phyloP scores from a whole-genome alignment of 2,888 invertebrate species.

The Ophonus ardosiacus region DNA sequence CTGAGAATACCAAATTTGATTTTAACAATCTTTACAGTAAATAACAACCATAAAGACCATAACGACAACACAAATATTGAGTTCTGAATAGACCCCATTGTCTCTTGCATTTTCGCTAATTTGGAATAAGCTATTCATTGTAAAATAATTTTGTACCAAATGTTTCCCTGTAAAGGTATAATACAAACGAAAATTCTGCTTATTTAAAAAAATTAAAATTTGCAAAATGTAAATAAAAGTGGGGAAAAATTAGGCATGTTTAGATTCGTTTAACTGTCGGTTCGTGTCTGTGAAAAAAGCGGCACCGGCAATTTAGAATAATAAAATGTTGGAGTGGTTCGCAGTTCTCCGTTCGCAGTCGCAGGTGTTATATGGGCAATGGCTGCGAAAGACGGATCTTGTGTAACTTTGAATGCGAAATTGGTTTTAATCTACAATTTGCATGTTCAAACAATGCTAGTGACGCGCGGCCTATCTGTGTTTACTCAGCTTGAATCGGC shows the following conservation, averaged over 20 bases:
- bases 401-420: constrained; percentile 73
- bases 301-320: neutral
- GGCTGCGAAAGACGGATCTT: constrained; percentile 68
- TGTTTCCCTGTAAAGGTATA: neutral
- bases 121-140: no score
- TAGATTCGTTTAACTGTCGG: constrained; percentile 7
- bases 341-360: neutral
- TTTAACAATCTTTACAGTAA: no score
- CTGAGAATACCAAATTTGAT: no score
- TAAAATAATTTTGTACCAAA: neutral
- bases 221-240: neutral
- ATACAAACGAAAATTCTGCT: neutral
- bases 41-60: no score
- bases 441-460: constrained; percentile 75
- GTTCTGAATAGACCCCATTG: no score
- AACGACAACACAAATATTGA: no score
- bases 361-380: constrained; percentile 51
- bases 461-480: constrained; percentile 74
- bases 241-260: neutral
- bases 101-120: no score
- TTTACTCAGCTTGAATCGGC: constrained; percentile 74
- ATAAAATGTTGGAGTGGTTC: constrained; percentile 2
- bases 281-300: constrained; percentile 18
- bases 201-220: neutral
- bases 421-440: constrained; percentile 76